These are phyloP conservation scores for Neoaliturus tenellus DNA, from an alignment of 2,888 invertebrate genomes.

Conservation along the genomic window DNA sequence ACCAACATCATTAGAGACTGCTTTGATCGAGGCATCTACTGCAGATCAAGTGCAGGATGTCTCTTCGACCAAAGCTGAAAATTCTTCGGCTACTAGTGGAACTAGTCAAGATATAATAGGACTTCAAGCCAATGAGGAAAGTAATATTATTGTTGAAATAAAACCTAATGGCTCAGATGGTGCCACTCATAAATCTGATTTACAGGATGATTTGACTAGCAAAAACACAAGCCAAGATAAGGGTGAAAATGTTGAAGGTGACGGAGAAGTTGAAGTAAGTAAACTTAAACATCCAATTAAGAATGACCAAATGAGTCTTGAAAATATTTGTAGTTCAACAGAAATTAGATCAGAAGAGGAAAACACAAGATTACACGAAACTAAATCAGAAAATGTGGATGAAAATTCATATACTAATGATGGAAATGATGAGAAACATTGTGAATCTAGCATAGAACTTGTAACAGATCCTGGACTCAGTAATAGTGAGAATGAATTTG, in stretches of 20 bases:
- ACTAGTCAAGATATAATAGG: neutral
- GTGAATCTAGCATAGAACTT: too few relatives aligned
- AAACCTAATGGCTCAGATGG: too few relatives aligned
- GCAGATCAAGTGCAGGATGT: constrained; percentile 31
- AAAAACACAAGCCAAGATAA: neutral
- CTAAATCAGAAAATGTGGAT: too few relatives aligned
- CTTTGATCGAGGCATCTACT: neutral
- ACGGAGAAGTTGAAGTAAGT: neutral
- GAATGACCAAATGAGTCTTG: neutral
- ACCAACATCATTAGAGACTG: neutral
- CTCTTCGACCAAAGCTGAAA: constrained; percentile 18
- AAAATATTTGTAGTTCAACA: neutral
- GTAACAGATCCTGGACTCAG: too few relatives aligned
- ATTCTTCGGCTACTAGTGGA: neutral
- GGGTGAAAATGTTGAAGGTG: neutral
- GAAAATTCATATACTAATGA: too few relatives aligned
- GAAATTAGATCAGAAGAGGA: too few relatives aligned
- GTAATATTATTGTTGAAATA: neutral
- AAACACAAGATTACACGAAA: too few relatives aligned
- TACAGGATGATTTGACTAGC: neutral
- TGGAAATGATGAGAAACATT: too few relatives aligned
- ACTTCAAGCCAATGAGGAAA: neutral
- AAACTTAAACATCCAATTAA: neutral
- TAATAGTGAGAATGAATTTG: too few relatives aligned
- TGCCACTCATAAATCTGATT: neutral